phyloP scores from a whole-genome alignment of 2,113 vertebrate genomes.

The Pica pica region DNA sequence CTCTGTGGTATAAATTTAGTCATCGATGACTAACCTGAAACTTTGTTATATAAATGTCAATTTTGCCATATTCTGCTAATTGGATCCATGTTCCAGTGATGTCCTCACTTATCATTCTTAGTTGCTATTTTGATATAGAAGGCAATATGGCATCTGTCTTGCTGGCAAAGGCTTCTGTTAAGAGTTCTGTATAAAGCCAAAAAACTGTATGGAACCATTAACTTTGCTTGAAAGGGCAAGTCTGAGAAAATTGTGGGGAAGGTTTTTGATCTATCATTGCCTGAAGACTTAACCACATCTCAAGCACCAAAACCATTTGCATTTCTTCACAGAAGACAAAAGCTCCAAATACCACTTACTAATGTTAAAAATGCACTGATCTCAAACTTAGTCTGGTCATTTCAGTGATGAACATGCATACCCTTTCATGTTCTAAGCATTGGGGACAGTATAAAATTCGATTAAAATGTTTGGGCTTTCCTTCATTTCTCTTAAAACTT shows the following conservation, averaged over 20 bases:
- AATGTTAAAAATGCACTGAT: neutral
- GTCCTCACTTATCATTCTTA: neutral
- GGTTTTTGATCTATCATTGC: neutral
- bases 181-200: neutral
- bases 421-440: neutral
- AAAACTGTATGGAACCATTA: neutral
- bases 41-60: neutral
- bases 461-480: neutral
- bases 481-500: neutral
- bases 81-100: neutral
- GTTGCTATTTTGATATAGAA: slow-evolving; percentile 2
- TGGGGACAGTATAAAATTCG: neutral
- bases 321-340: neutral
- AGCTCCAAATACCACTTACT: neutral
- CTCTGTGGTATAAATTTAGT: slow-evolving; percentile 5
- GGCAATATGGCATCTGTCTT: neutral
- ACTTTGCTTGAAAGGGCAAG: neutral
- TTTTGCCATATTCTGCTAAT: neutral
- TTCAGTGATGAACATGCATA: neutral
- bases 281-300: neutral
- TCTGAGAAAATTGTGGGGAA: neutral
- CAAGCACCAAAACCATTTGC: neutral
- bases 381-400: neutral
- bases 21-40: neutral
- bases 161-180: neutral